Conservation (phyloP, 2,113 vertebrate species). For the Montifringilla adamsi region DNA sequence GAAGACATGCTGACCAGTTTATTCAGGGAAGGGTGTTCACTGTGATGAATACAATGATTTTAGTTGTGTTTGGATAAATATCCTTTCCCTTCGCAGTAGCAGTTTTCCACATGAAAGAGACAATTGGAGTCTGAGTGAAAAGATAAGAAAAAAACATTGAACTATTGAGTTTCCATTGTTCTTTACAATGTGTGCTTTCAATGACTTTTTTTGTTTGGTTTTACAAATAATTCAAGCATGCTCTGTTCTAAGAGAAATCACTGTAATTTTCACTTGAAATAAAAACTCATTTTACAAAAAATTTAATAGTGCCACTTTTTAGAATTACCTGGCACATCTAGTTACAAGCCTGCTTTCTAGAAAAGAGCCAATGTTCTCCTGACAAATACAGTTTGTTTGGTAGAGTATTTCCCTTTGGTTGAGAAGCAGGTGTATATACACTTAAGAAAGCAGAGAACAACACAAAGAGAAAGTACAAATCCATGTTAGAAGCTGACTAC, state of each 20-base stretch:
- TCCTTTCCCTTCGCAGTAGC: not conserved
- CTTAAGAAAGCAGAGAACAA: not conserved
- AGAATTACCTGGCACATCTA: not conserved
- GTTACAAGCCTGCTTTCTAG: not conserved
- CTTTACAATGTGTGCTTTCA: not conserved
- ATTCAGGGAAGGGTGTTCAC: not conserved
- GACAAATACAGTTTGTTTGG: not conserved
- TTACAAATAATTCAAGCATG: not conserved
- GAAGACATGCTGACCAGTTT: not conserved
- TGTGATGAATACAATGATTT: not conserved
- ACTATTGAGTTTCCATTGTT: not conserved
- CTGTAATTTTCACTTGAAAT: not conserved
- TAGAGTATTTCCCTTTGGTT: not conserved
- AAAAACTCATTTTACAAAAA: not conserved
- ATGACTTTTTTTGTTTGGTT: not conserved
- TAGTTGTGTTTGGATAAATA: not conserved
- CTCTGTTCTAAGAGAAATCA: not conserved
- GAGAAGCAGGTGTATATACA: not conserved
- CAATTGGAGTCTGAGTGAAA: not conserved
- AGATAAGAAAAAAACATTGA: not conserved
- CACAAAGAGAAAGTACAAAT: not conserved
- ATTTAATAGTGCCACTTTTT: not conserved
- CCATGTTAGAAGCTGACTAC: not conserved
- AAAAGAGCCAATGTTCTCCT: not conserved
- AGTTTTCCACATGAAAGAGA: not conserved